These are phyloP conservation scores for Vespertilio murinus DNA, from an alignment of 2,797 vertebrate genomes.

Conservation along the genomic window DNA sequence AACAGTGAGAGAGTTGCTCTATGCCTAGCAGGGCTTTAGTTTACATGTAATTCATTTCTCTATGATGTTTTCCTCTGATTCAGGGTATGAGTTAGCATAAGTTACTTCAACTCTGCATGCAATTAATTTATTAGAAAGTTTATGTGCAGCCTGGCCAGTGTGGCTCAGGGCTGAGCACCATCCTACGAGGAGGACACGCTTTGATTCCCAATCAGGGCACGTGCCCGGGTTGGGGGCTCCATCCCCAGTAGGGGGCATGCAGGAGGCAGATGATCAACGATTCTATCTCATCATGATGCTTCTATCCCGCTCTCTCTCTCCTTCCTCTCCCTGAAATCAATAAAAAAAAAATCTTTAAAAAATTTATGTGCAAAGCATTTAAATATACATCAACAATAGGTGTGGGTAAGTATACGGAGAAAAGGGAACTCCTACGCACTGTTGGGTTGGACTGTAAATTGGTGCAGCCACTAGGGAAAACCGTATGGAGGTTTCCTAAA, in stretches of 20 bases:
- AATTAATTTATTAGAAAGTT: neutral
- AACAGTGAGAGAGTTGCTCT: conserved; percentile 11
- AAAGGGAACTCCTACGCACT: neutral
- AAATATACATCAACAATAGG: neutral
- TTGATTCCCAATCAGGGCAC: too few species aligned
- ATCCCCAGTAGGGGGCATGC: too few species aligned
- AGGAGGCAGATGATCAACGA: too few species aligned
- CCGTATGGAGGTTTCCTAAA: neutral
- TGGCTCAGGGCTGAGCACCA: too few species aligned
- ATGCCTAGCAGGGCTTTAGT: neutral
- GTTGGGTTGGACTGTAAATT: neutral
- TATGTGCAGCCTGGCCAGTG: neutral
- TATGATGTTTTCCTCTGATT: conserved; percentile 27
- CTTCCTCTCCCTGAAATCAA: too few species aligned
- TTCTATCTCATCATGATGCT: too few species aligned
- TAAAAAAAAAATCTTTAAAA: neutral
- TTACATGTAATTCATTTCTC: conserved; percentile 14
- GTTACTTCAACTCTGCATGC: neutral
- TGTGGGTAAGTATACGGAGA: neutral
- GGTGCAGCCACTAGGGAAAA: neutral
- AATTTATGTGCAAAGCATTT: neutral
- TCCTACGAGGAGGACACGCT: too few species aligned
- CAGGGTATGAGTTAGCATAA: neutral
- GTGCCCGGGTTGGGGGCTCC: too few species aligned
- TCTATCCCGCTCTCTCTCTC: too few species aligned